Base-by-base conservation (phyloP, 2,888 invertebrate genomes). In the Sepioteuthis lessoniana region DNA sequence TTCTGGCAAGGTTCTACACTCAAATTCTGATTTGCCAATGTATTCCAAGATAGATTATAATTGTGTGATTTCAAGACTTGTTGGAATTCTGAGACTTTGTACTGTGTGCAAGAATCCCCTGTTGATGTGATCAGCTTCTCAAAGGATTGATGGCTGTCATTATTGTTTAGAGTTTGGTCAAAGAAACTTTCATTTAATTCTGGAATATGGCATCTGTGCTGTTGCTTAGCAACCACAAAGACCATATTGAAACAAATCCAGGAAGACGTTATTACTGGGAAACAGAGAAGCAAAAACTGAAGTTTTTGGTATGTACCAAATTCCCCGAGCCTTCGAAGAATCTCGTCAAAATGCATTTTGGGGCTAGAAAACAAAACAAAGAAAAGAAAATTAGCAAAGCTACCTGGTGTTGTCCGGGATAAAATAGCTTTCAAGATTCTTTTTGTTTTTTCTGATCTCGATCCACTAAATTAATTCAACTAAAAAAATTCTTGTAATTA, bases 281-380 rank as follows among this genome's bases (percentile, higher is more conserved):
- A 91, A 46, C 91, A 91, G 0, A 91, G 31, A 16, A 91, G 91
- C 0, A 91, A 46, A 19, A 91, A 46, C 91, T 91, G 91, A 31
- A 91, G 5, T n/a, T 91, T 91, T 46, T 91, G 91, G 46, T 91
- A 91, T 25, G 42, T 42, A 31, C 91, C 91, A n/a, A 91, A 91
- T 42, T 91, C 42, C 13, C 91, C 91, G 10, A 91, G 28, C 28
- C 38, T 91, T 91, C 42, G 13, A 19, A 91, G 46, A 16, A 91
- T 46, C 10, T 91, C 91, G n/a, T 91, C 91, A 38, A 91, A 91
- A 91, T 91, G 42, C 91, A 91, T 91, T n/a, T 46, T 91, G 13
- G 8, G 1, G n/a, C 76, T 76, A 16, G n/a, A 60, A 76, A 31
- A 76, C 5, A 76, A 76, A 76, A 19, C 8, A 31, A 76, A 2